phyloP scores from a whole-genome alignment of 2,888 invertebrate species.

The Unio delphinus region DNA sequence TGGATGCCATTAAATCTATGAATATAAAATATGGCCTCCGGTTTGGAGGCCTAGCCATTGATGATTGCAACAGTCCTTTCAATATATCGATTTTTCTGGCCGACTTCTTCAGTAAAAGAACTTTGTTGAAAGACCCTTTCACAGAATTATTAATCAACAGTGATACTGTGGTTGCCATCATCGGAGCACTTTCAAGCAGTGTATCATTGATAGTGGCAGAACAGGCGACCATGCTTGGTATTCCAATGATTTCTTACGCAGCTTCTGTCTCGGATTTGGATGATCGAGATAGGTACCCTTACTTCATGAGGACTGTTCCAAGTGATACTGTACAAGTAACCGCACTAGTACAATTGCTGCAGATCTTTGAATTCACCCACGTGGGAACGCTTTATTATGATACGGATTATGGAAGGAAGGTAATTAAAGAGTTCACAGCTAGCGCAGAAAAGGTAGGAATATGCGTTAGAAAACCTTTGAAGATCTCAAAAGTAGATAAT shows the following conservation, averaged over 20 bases:
- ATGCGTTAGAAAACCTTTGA: slow-evolving; percentile 47
- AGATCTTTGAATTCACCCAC: slow-evolving; percentile 40
- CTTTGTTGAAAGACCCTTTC: slow-evolving; percentile 20
- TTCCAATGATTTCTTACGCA: slow-evolving; percentile 51
- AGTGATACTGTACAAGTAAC: slow-evolving; percentile 49
- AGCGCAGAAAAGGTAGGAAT: slow-evolving; percentile 41
- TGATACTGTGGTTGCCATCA: slow-evolving; percentile 69
- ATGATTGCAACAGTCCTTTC: slow-evolving; percentile 51
- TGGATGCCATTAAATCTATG: slow-evolving; percentile 27
- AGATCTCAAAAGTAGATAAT: slow-evolving; percentile 21
- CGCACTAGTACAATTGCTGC: slow-evolving; percentile 45
- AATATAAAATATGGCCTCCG: slow-evolving; percentile 13
- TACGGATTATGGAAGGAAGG: slow-evolving; percentile 52
- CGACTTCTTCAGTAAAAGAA: slow-evolving; percentile 34
- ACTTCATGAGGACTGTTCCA: slow-evolving; percentile 52
- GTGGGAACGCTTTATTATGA: slow-evolving; percentile 50
- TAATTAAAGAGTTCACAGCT: slow-evolving; percentile 33
- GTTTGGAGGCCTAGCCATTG: slow-evolving; percentile 48
- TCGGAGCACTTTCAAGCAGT: slow-evolving; percentile 73
- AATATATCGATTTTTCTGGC: slow-evolving; percentile 34
- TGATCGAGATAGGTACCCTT: slow-evolving; percentile 44
- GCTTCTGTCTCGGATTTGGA: slow-evolving; percentile 50
- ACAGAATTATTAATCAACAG: slow-evolving; percentile 28
- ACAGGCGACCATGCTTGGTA: slow-evolving; percentile 30
- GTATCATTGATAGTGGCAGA: slow-evolving; percentile 46